Conservation (phyloP, 2,888 invertebrate genomes). For the Oscheius sp. region DNA sequence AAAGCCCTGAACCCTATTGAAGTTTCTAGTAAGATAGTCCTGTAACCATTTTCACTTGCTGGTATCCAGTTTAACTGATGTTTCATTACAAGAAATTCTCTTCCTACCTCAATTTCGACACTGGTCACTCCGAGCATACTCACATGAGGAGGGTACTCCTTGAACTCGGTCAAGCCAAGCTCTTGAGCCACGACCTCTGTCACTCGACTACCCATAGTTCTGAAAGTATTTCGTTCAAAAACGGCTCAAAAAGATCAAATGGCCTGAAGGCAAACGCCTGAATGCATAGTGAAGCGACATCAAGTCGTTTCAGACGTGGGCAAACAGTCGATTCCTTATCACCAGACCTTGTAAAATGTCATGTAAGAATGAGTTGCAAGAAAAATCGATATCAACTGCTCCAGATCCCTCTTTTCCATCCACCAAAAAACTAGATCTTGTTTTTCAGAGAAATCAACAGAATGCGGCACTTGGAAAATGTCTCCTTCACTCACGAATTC, state of each 20-base stretch:
- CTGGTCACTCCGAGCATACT: conserved; percentile 48
- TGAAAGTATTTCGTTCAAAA: not conserved
- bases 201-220: conserved; percentile 24
- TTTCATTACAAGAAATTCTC: too few relatives aligned
- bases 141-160: conserved; percentile 34
- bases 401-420: too few relatives aligned
- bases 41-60: too few relatives aligned
- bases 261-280: not conserved
- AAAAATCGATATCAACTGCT: conserved; percentile 15
- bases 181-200: conserved; percentile 41
- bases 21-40: too few relatives aligned
- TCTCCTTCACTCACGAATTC: conserved; percentile 33
- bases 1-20: too few relatives aligned
- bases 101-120: conserved; percentile 44
- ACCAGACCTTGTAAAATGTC: conserved; percentile 32
- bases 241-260: not conserved
- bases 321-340: conserved; percentile 37
- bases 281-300: conserved; percentile 13
- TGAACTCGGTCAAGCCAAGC: conserved; percentile 38
- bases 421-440: too few relatives aligned
- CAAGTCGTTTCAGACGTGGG: conserved; percentile 24
- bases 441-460: not conserved
- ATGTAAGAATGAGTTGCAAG: conserved; percentile 13
- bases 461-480: conserved; percentile 21
- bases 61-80: too few relatives aligned